A percentile compares a stretch with the other conserved stretches of the same genome.
These are phyloP conservation scores for Melanchra persicariae DNA, from an alignment of 2,888 invertebrate species.

Conservation along the genomic window DNA sequence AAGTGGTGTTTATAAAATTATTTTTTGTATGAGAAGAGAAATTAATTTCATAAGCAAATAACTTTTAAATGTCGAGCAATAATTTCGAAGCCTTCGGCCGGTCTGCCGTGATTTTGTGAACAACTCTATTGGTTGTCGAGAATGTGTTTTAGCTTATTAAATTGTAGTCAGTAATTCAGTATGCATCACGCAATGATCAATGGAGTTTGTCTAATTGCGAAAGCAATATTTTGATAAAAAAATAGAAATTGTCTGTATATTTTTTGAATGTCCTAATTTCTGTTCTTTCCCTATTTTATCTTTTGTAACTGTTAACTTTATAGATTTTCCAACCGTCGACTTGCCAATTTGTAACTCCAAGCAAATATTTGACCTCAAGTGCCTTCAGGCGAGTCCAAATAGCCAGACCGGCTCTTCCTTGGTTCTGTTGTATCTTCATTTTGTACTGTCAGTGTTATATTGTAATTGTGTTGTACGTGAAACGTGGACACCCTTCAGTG, in stretches of 20 bases:
- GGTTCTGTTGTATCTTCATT: conserved; percentile 68
- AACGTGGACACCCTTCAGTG: conserved; percentile 89
- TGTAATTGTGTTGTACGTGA: conserved; percentile 88
- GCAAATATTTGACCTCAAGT: conserved; percentile 85
- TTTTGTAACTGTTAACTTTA: conserved; percentile 1
- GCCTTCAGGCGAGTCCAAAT: conserved; percentile 87
- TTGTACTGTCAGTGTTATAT: conserved; percentile 78
- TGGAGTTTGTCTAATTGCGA: conserved; percentile 24
- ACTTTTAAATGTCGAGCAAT: conserved; percentile 81
- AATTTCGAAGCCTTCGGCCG: conserved; percentile 84
- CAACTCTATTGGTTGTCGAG: conserved; percentile 68
- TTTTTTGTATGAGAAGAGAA: conserved; percentile 66
- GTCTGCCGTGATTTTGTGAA: conserved; percentile 74
- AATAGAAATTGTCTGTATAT: conserved; percentile 14
- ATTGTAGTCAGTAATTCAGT: conserved; percentile 35
- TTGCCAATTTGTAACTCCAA: conserved; percentile 82
- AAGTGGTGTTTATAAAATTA: conserved; percentile 61
- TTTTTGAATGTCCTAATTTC: background rate
- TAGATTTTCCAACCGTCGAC: conserved; percentile 67
- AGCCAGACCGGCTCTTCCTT: conserved; percentile 78
- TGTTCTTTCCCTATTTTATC: background rate
- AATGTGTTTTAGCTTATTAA: conserved; percentile 53
- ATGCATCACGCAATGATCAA: conserved; percentile 17
- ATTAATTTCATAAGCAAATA: conserved; percentile 70
- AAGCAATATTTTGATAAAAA: conserved; percentile 23